Evolutionary conservation across 37 sponge, comb jelly and placozoan species (phyloP), one percentile per base, ranked within the genome.

Genomic region (Amphimedon queenslandica): DNA sequence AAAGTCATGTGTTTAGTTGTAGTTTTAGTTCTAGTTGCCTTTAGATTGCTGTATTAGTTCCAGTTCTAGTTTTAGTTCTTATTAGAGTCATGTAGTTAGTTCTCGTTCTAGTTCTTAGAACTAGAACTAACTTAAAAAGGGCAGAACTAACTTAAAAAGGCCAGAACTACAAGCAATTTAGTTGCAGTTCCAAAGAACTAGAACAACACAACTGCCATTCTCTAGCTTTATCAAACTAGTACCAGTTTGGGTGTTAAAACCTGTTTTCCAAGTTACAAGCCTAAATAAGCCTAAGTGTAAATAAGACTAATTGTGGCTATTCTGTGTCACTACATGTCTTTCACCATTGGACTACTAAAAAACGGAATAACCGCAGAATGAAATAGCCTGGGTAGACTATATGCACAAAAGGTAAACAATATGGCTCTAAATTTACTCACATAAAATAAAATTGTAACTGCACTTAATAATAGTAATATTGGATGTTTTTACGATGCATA

Each of bases 371-470:
- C 53, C 53, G 13, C 53, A 13, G 13, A 47, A 18, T 13, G 53
- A 13, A 47, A 47, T 47, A 47, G 53, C 53, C 53, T 13, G 13
- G 53, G 53, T 47, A 18, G 8, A 47, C 53, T 47, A 47, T 63
- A 63, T 25, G 21, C 64, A 63, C 64, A 63, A 25, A 63, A 63
- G 32, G 10, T 25, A 16, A 16, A 63, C 64, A 16, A 63, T 28
- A n/a, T 63, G 20, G 31, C 31, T 63, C 10, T 63, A 25, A 10
- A 6, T n/a, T 10, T 10, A n/a, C 8, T 63, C 21, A 63, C 64
- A n/a, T n/a, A n/a, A n/a, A n/a, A 63, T 63, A 63, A 16, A 63
- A 63, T 25, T 63, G 64, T 63, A 28, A 13, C 51, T 47, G 51
- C 8, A 47, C 51, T 47, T 47, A 13, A 47, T 47, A 13, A 13